Base-by-base conservation (phyloP, 2,113 vertebrate species). In the Aegithalos caudatus region DNA sequence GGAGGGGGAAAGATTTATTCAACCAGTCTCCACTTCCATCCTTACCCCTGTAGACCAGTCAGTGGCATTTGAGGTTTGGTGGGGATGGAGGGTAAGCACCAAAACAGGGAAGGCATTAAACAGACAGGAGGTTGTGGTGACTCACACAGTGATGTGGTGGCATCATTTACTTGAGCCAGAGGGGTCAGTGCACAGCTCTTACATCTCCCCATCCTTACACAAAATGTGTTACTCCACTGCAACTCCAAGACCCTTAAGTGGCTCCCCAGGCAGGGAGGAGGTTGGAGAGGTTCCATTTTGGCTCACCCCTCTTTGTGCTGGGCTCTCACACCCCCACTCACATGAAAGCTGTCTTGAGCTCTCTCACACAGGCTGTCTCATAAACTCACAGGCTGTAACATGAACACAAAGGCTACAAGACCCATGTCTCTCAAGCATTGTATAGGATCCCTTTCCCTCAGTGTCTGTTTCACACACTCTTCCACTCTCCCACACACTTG, bases 351-450 rank as follows among this genome's bases (percentile, higher is more conserved):
- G 33, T 71, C 50, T 53, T 0, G 0, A 38, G 50, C 76, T 94
- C 35, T 77, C 47, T 90, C 90, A 35, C 81, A n/a, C 62, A 47
- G 47, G 40, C 67, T 86, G 50, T 44, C 81, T 91, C 47, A 54
- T 67, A 31, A 54, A 23, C 31, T 29, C 67, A 53, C 35, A 51
- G 22, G 42, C 48, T 70, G 54, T 44, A 54, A 76, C 70, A 61
- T 61, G 51, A 97, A 73, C 67, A 73, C 67, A 50, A 78, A 90
- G 35, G 82, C 44, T 86, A 14, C 31, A 77, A 82, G 62, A 90
- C 54, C 33, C n/a, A 25, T 7, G 22, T 88, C 54, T 91, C 71
- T 90, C 72, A 44, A 11, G 9, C 14, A 85, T 12, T 78, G 57
- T 85, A 69, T 15, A 62, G 58, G 35, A 82, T 73, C 27, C 67